These are phyloP conservation scores for Pangasius larnaudii DNA, from an alignment of 2,797 vertebrate species.

Conservation along the genomic window DNA sequence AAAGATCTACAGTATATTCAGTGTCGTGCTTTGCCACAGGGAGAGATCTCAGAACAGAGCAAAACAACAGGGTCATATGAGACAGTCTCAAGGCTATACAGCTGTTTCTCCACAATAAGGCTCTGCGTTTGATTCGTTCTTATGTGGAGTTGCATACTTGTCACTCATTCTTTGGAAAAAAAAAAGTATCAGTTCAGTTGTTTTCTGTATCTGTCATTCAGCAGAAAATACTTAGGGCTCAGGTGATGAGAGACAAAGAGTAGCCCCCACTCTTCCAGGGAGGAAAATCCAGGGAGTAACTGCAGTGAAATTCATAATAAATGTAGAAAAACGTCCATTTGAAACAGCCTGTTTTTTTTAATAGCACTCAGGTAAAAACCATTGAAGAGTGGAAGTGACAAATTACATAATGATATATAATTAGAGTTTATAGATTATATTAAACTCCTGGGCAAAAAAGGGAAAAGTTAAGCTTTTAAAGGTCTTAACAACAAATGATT, in stretches of 20 bases:
- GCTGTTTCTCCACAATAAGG: slow-evolving; percentile 18
- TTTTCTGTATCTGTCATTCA: slow-evolving; percentile 19
- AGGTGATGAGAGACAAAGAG: slow-evolving; percentile 27
- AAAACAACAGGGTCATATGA: slow-evolving; percentile 29
- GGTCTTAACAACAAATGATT: no score
- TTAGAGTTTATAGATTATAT: background rate
- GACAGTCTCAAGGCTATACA: slow-evolving; percentile 32
- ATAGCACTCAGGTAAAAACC: background rate
- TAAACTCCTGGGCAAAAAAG: no score
- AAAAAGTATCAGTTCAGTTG: slow-evolving; percentile 4
- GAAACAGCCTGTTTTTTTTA: background rate
- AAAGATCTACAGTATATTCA: slow-evolving; percentile 36
- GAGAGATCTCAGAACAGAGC: slow-evolving; percentile 15
- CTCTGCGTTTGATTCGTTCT: slow-evolving; percentile 19
- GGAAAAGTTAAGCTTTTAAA: no score
- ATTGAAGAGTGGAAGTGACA: background rate
- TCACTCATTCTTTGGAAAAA: slow-evolving; percentile 6
- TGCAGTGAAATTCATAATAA: background rate
- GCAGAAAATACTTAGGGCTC: slow-evolving; percentile 14
- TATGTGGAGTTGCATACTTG: slow-evolving; percentile 19
- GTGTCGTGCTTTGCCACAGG: slow-evolving; percentile 35
- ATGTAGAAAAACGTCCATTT: background rate
- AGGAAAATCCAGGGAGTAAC: background rate
- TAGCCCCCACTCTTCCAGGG: background rate
- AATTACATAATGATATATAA: background rate